These are phyloP conservation scores for Heliconius hortense DNA, from an alignment of 2,888 invertebrate species.

Conservation along the genomic window DNA sequence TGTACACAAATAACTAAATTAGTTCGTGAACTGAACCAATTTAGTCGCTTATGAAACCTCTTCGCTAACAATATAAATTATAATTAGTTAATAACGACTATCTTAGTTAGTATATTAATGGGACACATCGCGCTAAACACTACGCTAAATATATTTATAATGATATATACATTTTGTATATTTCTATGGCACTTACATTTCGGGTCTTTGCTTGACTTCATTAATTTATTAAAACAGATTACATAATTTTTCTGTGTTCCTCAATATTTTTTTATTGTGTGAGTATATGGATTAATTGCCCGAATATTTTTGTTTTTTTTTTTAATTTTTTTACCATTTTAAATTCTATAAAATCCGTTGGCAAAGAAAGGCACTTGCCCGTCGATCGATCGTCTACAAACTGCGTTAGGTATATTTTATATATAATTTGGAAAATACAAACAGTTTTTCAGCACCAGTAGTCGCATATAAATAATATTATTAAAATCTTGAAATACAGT, in stretches of 20 bases:
- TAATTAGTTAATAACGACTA: slow-evolving; percentile 42
- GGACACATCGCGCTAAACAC: slow-evolving; percentile 56
- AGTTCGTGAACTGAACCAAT: slow-evolving; percentile 2
- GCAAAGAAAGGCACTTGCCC: slow-evolving; percentile 26
- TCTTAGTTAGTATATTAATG: slow-evolving; percentile 48
- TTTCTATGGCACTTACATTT: slow-evolving; percentile 49
- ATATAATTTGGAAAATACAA: slow-evolving; percentile 11
- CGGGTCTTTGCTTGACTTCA: slow-evolving; percentile 16
- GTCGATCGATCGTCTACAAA: slow-evolving; percentile 7
- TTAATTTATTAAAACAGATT: neutral
- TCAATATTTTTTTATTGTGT: neutral
- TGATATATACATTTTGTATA: slow-evolving; percentile 43
- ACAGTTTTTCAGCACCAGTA: slow-evolving; percentile 30
- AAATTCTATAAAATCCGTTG: neutral
- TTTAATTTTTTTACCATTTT: slow-evolving; percentile 2
- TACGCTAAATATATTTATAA: slow-evolving; percentile 41
- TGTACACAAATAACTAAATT: neutral
- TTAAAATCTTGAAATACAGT: neutral
- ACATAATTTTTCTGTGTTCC: neutral
- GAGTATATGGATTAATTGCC: neutral
- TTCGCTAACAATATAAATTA: slow-evolving; percentile 22
- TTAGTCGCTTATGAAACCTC: slow-evolving; percentile 31
- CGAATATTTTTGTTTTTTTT: neutral
- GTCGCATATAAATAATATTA: slow-evolving; percentile 2
- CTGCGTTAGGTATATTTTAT: slow-evolving; percentile 22